These are phyloP conservation scores for Eilema griseolum DNA, from an alignment of 2,888 invertebrate species.

Conservation along the genomic window DNA sequence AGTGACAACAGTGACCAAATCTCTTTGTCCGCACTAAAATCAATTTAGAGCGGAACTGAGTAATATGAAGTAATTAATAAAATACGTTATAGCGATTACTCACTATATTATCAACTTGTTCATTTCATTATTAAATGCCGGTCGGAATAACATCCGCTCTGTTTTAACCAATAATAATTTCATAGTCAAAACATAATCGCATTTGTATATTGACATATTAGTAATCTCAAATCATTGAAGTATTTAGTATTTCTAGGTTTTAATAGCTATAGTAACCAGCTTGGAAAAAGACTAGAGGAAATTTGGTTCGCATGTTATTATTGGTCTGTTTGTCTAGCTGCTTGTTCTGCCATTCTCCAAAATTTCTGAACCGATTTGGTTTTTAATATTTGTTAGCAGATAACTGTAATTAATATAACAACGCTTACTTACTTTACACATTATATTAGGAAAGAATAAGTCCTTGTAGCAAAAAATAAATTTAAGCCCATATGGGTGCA, in stretches of 20 bases:
- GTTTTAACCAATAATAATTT: conserved; percentile 46
- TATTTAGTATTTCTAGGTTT: not conserved
- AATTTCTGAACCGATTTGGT: too few species aligned
- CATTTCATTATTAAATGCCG: conserved; percentile 62
- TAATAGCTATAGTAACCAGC: too few species aligned
- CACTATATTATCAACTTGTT: conserved; percentile 60
- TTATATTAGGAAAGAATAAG: too few species aligned
- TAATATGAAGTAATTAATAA: conserved; percentile 62
- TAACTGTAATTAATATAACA: too few species aligned
- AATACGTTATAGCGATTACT: conserved; percentile 64
- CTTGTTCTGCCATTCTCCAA: too few species aligned
- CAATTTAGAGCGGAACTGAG: conserved; percentile 53
- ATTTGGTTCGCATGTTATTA: too few species aligned
- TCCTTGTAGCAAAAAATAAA: too few species aligned
- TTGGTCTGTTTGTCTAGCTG: too few species aligned
- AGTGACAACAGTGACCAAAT: not conserved
- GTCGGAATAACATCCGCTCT: conserved; percentile 70
- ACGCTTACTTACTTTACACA: too few species aligned
- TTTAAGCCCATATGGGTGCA: too few species aligned
- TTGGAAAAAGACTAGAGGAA: too few species aligned
- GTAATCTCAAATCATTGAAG: not conserved
- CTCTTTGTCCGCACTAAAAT: conserved; percentile 18
- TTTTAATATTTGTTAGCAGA: too few species aligned
- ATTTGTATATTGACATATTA: not conserved
- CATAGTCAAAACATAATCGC: conserved; percentile 40